phyloP scores from a whole-genome alignment of 2,888 invertebrate species.

The Diaperis boleti region DNA sequence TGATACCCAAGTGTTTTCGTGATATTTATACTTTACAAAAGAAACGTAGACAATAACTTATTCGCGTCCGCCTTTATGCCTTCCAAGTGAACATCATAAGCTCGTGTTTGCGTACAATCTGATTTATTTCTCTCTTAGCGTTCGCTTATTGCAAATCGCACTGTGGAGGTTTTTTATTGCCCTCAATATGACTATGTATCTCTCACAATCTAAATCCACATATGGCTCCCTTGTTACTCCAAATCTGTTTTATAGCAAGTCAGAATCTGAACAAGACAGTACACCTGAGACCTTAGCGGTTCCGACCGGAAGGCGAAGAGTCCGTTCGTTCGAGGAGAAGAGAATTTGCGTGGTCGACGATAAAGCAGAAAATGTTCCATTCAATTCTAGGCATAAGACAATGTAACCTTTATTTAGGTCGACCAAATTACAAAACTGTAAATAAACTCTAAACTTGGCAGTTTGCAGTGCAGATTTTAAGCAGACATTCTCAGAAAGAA shows the following conservation, averaged over 20 bases:
- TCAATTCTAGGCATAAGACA: conserved; percentile 59
- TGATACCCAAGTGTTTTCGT: background rate
- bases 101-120: background rate
- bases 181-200: conserved; percentile 14
- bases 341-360: conserved; percentile 33
- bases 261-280: conserved; percentile 52
- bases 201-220: conserved; percentile 15
- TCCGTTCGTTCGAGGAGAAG: conserved; percentile 60
- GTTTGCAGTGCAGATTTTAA: no score
- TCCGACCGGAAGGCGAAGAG: conserved; percentile 56
- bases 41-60: conserved; percentile 4
- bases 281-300: conserved; percentile 54
- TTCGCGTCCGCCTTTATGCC: background rate
- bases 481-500: no score
- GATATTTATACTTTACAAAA: conserved; percentile 1
- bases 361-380: conserved; percentile 45
- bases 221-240: conserved; percentile 22
- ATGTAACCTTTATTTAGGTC: conserved; percentile 56
- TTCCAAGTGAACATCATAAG: conserved; percentile 3
- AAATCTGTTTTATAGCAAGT: conserved; percentile 51
- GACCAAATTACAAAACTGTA: conserved; percentile 3
- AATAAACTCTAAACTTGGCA: background rate
- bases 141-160: conserved; percentile 14
- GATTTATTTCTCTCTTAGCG: conserved; percentile 11
- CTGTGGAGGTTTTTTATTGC: conserved; percentile 12